phyloP scores from a whole-genome alignment of 1,140 invertebrate genomes.

The Parapsyche elsis region DNA sequence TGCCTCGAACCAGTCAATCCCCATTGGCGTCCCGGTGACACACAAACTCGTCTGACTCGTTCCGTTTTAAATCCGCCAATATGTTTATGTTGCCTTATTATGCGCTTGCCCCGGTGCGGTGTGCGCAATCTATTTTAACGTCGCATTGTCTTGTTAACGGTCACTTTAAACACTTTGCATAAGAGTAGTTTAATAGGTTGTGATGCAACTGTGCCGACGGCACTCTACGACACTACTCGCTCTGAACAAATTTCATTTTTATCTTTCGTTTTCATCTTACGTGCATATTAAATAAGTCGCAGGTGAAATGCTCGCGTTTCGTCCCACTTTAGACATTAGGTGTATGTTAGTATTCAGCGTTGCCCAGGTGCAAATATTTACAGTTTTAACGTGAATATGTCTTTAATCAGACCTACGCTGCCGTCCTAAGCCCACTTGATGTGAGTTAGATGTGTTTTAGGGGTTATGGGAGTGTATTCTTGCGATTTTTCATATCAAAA shows the following conservation, averaged over 20 bases:
- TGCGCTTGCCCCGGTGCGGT: background rate
- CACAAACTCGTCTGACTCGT: background rate
- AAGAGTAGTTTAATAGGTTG: background rate
- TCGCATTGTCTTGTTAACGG: background rate
- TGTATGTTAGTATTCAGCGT: too few relatives aligned
- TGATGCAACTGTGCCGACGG: background rate
- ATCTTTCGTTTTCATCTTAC: background rate
- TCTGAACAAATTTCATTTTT: background rate
- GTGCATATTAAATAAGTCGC: background rate
- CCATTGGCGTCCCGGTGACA: background rate
- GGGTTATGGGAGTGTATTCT: too few relatives aligned
- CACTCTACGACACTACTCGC: background rate
- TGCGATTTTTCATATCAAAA: too few relatives aligned
- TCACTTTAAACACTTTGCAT: background rate
- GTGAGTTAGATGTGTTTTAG: too few relatives aligned
- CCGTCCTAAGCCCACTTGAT: too few relatives aligned
- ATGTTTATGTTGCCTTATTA: slow-evolving; percentile 27
- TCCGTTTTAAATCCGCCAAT: background rate
- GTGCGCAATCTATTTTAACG: background rate
- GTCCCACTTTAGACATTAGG: too few relatives aligned
- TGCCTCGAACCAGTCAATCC: too few relatives aligned
- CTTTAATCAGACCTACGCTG: too few relatives aligned
- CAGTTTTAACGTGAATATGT: too few relatives aligned
- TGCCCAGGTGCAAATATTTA: too few relatives aligned
- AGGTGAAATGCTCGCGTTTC: too few relatives aligned